Evolutionary conservation across 2,888 invertebrate genomes (phyloP), one percentile per base, ranked within the genome.

Genomic region (Venusia cambrica): DNA sequence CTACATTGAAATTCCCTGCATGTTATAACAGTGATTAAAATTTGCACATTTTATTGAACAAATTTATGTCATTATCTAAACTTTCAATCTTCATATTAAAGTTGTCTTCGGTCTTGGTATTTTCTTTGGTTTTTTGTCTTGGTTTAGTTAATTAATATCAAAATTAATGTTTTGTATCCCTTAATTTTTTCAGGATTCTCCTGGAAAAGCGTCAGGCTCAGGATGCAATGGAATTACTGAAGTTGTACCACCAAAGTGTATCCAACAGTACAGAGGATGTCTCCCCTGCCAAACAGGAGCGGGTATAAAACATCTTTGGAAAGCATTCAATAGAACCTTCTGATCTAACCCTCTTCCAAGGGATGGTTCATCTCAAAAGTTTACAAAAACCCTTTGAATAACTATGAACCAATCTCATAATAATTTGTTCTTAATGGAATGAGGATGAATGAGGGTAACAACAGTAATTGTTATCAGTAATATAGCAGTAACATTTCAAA

Each of bases 121-220:
- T n/a, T n/a, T n/a, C n/a, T n/a, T n/a, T n/a, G n/a, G n/a, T n/a
- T n/a, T n/a, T n/a, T n/a, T n/a, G n/a, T 5, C 2, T 16, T 16
- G 16, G n/a, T 16, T 5, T 16, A 16, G 5, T 16, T 16, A 5
- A 2, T 6, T 16, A 16, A 16, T n/a, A 16, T 5, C 2, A 16
- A 5, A 12, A 3, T 19, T 17, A 17, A 5, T 9, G 9, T n/a
- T 30, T 30, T 17, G 9, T 38, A 4, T n/a, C n/a, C n/a, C n/a
- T n/a, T n/a, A n/a, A n/a, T n/a, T n/a, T n/a, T n/a, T n/a, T n/a
- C 76, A 91, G 92, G 69, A 90, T 91, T 73, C 81, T 95, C 54
- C 90, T 92, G 59, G 95, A 95, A 67, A 95, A 95, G 75, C 90
- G 95, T 46, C 94, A 94, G 80, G 95, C 95, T 25, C 93, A 94